phyloP scores from a whole-genome alignment of 2,888 invertebrate species.

The Ceraclea dissimilis region DNA sequence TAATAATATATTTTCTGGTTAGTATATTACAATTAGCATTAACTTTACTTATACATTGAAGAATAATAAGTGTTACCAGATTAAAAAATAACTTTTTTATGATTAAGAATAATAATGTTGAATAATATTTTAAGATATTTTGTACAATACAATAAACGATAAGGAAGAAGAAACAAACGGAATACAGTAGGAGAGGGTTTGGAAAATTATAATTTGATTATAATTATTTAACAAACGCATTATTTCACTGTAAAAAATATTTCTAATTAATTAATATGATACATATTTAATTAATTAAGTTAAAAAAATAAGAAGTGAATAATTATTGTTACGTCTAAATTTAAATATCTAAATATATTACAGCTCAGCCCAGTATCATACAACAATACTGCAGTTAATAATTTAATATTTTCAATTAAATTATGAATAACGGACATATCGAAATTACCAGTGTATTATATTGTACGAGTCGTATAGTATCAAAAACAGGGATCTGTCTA shows the following conservation, averaged over 20 bases:
- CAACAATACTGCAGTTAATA: conserved; percentile 3
- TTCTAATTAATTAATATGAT: background rate
- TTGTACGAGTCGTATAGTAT: too few relatives aligned
- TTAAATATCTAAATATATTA: background rate
- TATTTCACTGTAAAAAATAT: conserved; percentile 2
- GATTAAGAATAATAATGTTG: background rate
- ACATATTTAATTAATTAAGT: background rate
- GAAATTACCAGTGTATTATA: too few relatives aligned
- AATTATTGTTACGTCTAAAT: background rate
- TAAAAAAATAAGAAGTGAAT: background rate
- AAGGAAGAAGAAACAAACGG: background rate
- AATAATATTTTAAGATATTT: background rate
- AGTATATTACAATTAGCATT: too few relatives aligned
- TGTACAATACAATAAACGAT: background rate
- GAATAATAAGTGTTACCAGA: background rate
- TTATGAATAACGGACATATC: too few relatives aligned
- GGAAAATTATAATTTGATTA: background rate
- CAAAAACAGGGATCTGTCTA: too few relatives aligned
- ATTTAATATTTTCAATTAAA: too few relatives aligned
- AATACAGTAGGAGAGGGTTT: too few relatives aligned
- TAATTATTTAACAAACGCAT: conserved; percentile 1
- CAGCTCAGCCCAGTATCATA: conserved; percentile 1
- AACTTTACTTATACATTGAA: too few relatives aligned
- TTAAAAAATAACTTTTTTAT: background rate
- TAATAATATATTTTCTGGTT: too few relatives aligned